Evolutionary conservation across 2,888 invertebrate genomes (phyloP).

Genomic region (Dyspetes luteomarginatus): DNA sequence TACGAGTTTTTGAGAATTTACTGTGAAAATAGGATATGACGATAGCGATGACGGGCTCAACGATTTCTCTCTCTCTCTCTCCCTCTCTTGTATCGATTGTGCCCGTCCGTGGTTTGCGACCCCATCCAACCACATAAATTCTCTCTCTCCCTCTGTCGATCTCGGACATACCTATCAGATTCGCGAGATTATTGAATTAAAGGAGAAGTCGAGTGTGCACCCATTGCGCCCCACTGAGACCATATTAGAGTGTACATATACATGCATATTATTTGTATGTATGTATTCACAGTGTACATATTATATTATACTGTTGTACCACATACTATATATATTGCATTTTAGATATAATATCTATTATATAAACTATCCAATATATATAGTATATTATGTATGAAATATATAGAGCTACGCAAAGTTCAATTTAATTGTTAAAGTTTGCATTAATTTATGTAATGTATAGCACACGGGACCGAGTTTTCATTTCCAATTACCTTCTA

Average conservation of each 20-base stretch:
- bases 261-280: too few species aligned
- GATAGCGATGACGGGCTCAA: too few species aligned
- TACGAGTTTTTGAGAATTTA: conserved; percentile 28
- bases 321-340: too few species aligned
- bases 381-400: neutral
- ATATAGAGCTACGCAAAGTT: conserved; percentile 20
- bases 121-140: too few species aligned
- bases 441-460: conserved; percentile 31
- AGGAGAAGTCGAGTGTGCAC: conserved; percentile 48
- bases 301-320: too few species aligned
- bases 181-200: conserved; percentile 67
- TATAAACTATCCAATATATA: neutral
- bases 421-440: conserved; percentile 41
- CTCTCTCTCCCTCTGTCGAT: neutral
- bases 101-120: too few species aligned
- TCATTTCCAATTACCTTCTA: conserved; percentile 41
- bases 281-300: too few species aligned
- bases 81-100: conserved; percentile 33
- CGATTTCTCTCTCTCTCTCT: conserved; percentile 36
- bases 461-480: neutral
- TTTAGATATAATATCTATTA: too few species aligned
- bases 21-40: neutral
- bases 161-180: conserved; percentile 64
- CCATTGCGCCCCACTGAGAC: neutral
- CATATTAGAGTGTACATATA: too few species aligned